Evolutionary conservation across 2,888 invertebrate genomes (phyloP), one percentile per base, ranked within the genome.

Genomic region (Drosophila borealis): DNA sequence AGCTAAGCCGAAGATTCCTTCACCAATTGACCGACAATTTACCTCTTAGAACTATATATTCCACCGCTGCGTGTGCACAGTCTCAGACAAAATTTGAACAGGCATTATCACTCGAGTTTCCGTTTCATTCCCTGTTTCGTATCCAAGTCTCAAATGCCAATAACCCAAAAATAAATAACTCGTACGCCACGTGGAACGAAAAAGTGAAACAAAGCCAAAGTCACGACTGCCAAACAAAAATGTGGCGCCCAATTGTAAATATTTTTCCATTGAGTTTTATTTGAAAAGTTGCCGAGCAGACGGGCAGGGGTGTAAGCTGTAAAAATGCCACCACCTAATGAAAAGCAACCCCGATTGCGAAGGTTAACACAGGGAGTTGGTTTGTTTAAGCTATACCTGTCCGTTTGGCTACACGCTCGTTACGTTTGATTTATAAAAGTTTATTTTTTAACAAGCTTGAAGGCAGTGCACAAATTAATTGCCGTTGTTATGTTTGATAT

Each of bases 381-480:
- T 9, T 13, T 56, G 17, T 14, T 25, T 29, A 48, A 39, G 57
- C 57, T 19, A 48, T 72, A 77, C 84, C 82, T 80, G 74, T 49
- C 64, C 77, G 70, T 70, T 68, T 74, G 74, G 80, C 80, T 85
- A 83, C 80, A 88, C 86, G 83, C 88, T 88, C 81, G 85, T 88
- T 87, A 84, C 86, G 70, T 87, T 87, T 88, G 86, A 88, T 88
- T 87, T 88, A 87, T 88, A 88, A 86, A 88, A 82, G 78, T 88
- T 82, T 78, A 70, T 83, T 81, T 76, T 78, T 76, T 68, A 78
- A 74, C 67, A 70, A 75, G 78, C 77, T 82, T 39, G 57, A 62
- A 65, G 63, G 80, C 66, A 74, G 68, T 69, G 74, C 80, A 80
- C 79, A 88, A 87, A 87, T 87, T 87, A 87, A 87, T 87, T 87